These are phyloP conservation scores for Hydrotaea cyrtoneurina DNA, from an alignment of 2,888 invertebrate genomes.

Conservation along the genomic window DNA sequence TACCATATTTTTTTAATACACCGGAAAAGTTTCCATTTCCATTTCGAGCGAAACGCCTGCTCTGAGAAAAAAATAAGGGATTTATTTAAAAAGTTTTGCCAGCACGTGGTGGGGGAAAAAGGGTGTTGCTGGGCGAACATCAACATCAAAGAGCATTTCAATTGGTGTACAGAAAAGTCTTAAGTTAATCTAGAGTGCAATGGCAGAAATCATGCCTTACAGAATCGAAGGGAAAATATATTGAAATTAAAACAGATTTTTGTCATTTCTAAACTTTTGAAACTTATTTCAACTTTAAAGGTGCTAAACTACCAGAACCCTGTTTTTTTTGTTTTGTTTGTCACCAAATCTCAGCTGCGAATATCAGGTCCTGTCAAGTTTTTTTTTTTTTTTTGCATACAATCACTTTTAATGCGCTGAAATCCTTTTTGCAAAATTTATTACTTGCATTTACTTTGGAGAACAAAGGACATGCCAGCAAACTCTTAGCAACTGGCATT, in stretches of 20 bases:
- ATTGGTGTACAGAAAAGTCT: background rate
- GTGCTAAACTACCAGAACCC: conserved; percentile 8
- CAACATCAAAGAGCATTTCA: conserved; percentile 30
- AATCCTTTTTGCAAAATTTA: conserved; percentile 64
- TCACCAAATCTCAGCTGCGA: conserved; percentile 28
- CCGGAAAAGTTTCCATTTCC: conserved; percentile 2
- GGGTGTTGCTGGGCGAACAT: conserved; percentile 21
- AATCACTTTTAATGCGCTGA: conserved; percentile 59
- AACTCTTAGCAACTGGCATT: background rate
- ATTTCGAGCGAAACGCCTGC: conserved; percentile 10
- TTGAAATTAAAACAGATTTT: background rate
- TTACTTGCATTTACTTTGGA: conserved; percentile 42
- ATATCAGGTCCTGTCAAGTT: background rate
- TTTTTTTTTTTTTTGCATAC: conserved; percentile 10
- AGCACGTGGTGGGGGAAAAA: background rate
- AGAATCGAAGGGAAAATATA: background rate
- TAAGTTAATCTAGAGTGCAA: background rate
- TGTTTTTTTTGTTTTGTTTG: background rate
- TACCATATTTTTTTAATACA: conserved; percentile 25
- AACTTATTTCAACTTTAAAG: conserved; percentile 5
- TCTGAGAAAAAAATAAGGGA: background rate
- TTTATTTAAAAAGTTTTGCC: conserved; percentile 33
- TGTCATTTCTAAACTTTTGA: background rate
- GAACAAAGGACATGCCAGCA: conserved; percentile 23
- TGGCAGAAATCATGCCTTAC: background rate